Evolutionary conservation across 2,797 vertebrate species (phyloP), one percentile per base, ranked within the genome.

Genomic region (Steatocranus sp.): DNA sequence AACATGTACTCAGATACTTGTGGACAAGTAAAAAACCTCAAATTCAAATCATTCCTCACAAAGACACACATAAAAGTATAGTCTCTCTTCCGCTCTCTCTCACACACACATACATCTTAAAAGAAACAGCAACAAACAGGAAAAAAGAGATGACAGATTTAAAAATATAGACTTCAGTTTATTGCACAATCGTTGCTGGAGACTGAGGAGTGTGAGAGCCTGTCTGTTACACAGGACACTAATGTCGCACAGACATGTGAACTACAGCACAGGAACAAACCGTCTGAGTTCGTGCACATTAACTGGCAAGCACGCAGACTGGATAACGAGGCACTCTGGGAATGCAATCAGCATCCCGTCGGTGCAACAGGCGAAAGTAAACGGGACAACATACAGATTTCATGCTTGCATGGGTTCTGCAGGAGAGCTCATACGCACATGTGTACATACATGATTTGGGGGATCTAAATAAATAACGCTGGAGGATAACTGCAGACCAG

Each of bases 81-180:
- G 5, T 15, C 36, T 15, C 61, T 41, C 34, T 66, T 14, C 7
- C 20, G 15, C 61, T 41, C 61, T 30, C 25, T n/a, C 56, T 0
- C 30, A 0, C 53, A 2, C 18, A 6, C 36, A 66, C 11, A 15
- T 0, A 66, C 41, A 46, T 18, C 14, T 27, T 70, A 17, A 27
- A 27, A 46, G 38, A 46, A 70, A 30, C 41, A 83, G 12, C 11
- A 9, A 8, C 30, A 48, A 46, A 51, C 25, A 46, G n/a, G 3
- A 82, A 32, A 48, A 90, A 91, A 88, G 49, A 93, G 63, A 85
- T 11, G 32, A 70, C 92, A 54, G 73, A 7, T 92, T 94, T 94
- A 96, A 95, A 97, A 97, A 97, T 96, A 97, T 96, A 96, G 89
- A 96, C 92, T 95, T 96, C 92, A 92, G 94, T 97, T 97, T 97